Evolutionary conservation across 2,888 invertebrate genomes (phyloP), one percentile per base, ranked within the genome.

Genomic region (Scaptomyza tumidula): DNA sequence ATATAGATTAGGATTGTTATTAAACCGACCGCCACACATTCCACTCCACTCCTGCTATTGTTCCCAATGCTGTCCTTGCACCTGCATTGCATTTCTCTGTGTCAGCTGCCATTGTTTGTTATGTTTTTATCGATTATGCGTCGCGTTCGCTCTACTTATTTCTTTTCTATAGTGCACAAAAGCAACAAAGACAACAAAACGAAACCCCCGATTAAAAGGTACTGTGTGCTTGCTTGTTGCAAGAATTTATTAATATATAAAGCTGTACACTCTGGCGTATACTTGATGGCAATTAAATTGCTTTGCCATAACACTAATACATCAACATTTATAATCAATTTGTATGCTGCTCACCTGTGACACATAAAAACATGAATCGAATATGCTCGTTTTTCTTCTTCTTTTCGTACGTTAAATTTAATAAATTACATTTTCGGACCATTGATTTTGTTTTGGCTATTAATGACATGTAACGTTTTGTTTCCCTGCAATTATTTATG

Each of bases 71-170:
- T 54, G 68, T 75, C 75, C 75, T 75, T 75, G 75, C 75, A 75
- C 71, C 76, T 71, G 76, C 62, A 54, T 41, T 75, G 61, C 75
- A 70, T 31, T 33, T 14, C 11, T 7, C 7, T 39, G 6, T 14
- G n/a, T 66, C 50, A 46, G 52, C 33, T 45, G 53, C 6, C 57
- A 44, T 53, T 50, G 50, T 24, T 43, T 58, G 55, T 74, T 70
- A 46, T 68, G 24, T 54, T 75, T 75, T 75, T 75, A 80, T 80
- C 76, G 80, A 80, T 80, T 80, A 60, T 63, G 59, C 59, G 58
- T 67, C 52, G 48, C 64, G 62, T 58, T 64, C 55, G 64, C 29
- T 39, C 50, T 37, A 52, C 58, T 45, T 53, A 66, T 76, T 63
- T 64, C 50, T 59, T 57, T 63, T 59, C 41, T 10, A 41, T 41